Base-by-base conservation (phyloP, 2,113 vertebrate genomes). In the Cottus gobio region DNA sequence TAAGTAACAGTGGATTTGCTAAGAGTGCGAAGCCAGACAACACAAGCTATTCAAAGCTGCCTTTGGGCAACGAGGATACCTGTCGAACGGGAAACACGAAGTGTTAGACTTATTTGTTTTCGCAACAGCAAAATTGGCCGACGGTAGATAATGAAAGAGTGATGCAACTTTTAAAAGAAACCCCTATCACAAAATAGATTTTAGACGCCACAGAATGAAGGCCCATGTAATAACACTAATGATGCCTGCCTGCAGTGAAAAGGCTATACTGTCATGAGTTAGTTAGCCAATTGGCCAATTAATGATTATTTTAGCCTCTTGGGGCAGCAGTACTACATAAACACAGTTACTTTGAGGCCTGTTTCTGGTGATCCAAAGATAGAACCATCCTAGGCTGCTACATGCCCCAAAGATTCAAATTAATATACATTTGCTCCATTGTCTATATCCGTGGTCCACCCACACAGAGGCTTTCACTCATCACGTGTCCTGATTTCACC, bases 1-100 rank as follows among this genome's bases (percentile, higher is more conserved):
- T 75, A 87, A 66, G 6, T 36, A 3, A 62, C 44, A 1, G 31
- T 31, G 5, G 5, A 5, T 2, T 31, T 5, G 44, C 15, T 26
- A 34, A 7, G 30, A 46, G 46, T 4, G 79, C 66, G 15, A 72
- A 39, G 7, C 24, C 44, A 52, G 10, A 70, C 46, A 70, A 77
- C 34, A 50, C 22, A 58, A 5, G 2, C 24, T 12, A 5, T 12
- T 22, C 26, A 28, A 28, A 57, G 24, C 54, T 28, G 24, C 48
- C n/a, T 50, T 50, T 4, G 9, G 15, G 15, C 13, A 22, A 56
- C 52, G 1, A 26, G 52, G 24, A 15, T 13, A 26, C 26, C 52
- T 26, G n/a, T 24, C 1, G 11, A 22, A 2, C 15, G 11, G 13
- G 13, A 16, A 50, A 50, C 20, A 50, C 48, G 6, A 50, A 2